A percentile compares a stretch with the other conserved stretches of the same genome.
Evolutionary conservation across 2,113 vertebrate species (phyloP).

Genomic region (Grantiella picta): DNA sequence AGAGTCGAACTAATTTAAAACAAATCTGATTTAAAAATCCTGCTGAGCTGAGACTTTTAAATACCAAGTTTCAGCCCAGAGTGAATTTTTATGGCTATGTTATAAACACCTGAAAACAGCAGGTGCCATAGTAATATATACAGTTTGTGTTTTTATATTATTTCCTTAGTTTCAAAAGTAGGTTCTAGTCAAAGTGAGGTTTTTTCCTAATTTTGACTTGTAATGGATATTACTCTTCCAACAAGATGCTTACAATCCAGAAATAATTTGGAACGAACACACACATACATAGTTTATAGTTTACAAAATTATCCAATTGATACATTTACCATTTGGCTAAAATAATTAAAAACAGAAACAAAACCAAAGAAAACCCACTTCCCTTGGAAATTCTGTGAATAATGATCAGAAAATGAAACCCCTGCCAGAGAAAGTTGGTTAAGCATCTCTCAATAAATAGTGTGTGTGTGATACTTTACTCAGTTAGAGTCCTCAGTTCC

Average conservation of each 20-base stretch:
- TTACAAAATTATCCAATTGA: conserved; percentile 8
- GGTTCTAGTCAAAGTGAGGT: background rate
- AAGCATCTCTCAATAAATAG: background rate
- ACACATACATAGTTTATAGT: background rate
- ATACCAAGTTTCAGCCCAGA: conserved; percentile 50
- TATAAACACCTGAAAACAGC: conserved; percentile 70
- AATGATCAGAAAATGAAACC: background rate
- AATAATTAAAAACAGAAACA: background rate
- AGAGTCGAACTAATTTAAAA: conserved; percentile 48
- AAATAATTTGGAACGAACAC: conserved; percentile 31
- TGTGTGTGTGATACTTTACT: background rate
- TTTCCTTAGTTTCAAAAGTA: conserved; percentile 46
- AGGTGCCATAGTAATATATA: conserved; percentile 32
- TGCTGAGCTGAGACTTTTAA: conserved; percentile 56
- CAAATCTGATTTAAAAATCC: conserved; percentile 52
- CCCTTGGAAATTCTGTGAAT: background rate
- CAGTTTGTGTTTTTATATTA: background rate
- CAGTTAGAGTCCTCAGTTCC: background rate
- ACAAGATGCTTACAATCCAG: conserved; percentile 9
- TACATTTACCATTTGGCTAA: background rate
- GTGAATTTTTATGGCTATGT: conserved; percentile 57
- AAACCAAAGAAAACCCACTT: background rate
- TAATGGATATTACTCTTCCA: conserved; percentile 15
- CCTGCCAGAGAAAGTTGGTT: background rate
- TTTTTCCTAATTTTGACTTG: conserved; percentile 15